These are phyloP conservation scores for Pangasius djambal DNA, from an alignment of 2,797 vertebrate species.

Conservation along the genomic window DNA sequence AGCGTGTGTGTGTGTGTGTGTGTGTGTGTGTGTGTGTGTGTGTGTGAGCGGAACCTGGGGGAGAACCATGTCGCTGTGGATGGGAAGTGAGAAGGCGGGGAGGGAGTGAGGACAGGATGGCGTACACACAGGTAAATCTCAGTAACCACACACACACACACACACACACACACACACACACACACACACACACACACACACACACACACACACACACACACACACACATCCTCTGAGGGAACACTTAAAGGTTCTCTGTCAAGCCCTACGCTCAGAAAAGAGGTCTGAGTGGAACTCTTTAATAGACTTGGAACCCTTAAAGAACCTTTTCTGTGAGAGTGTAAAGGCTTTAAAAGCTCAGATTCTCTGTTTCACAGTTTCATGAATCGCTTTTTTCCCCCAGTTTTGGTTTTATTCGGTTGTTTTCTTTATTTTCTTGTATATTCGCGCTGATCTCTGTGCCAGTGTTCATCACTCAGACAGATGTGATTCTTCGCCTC, in stretches of 20 bases:
- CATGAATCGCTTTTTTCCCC: not conserved
- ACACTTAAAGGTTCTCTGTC: not conserved
- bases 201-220: not conserved
- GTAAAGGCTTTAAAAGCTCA: not conserved
- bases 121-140: conserved; percentile 79
- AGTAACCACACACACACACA: conserved; percentile 31
- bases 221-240: not conserved
- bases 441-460: not conserved
- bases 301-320: not conserved
- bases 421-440: not conserved
- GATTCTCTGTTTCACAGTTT: not conserved
- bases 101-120: conserved; percentile 74
- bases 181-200: not conserved
- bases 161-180: not conserved
- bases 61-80: conserved; percentile 59
- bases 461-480: not conserved
- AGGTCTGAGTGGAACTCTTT: not conserved
- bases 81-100: conserved; percentile 53
- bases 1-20: too few species aligned
- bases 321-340: not conserved
- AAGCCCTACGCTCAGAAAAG: not conserved
- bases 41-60: conserved; percentile 42
- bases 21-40: not conserved
- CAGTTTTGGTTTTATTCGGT: not conserved
- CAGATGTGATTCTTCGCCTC: too few species aligned